Evolutionary conservation across 2,797 vertebrate genomes (phyloP), one percentile per base, ranked within the genome.

Genomic region (Sebastes jordani): DNA sequence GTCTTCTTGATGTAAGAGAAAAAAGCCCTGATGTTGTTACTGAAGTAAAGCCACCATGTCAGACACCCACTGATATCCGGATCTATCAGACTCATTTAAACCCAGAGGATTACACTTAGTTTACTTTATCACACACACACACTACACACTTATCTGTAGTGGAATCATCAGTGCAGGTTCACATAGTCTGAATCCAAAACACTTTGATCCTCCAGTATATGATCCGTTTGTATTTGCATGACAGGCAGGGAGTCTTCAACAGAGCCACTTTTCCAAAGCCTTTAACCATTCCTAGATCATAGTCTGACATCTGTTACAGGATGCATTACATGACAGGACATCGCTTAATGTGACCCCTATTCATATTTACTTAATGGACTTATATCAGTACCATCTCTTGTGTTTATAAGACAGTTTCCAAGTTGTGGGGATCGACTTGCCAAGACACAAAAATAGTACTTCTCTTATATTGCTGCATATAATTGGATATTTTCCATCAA

Each of bases 31-130:
- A 63, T 82, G 66, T 70, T 87, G 71, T 80, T 61, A 11, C 27
- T 52, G 55, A 67, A 78, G 72, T 59, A 68, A 81, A 86, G 84
- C 82, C 84, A 85, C 79, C 80, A 18, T 86, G 77, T 69, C 84
- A 22, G 66, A 83, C 63, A 54, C 55, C 84, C 64, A 67, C 58
- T 85, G 66, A 74, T 34, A 80, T 49, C 8, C 1, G 16, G 42
- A 78, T 80, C 54, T 46, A 58, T 59, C 71, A 74, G 22, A 54
- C 46, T 69, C 64, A 77, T 38, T 71, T 56, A 42, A 84, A 61
- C 14, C 72, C 2, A 11, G 36, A 29, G 55, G 77, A 83, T 83
- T 68, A 25, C 32, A 70, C 25, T 65, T 55, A 55, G 30, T 71
- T 77, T 32, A 82, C 52, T 80, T 65, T 80, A 73, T 85, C 56